Percentiles rank a stretch among this genome's conserved stretches.
Conservation (phyloP, 30 jellyfish, hydroid and myxozoan species). For the Hydractinia symbiolongicarpus region DNA sequence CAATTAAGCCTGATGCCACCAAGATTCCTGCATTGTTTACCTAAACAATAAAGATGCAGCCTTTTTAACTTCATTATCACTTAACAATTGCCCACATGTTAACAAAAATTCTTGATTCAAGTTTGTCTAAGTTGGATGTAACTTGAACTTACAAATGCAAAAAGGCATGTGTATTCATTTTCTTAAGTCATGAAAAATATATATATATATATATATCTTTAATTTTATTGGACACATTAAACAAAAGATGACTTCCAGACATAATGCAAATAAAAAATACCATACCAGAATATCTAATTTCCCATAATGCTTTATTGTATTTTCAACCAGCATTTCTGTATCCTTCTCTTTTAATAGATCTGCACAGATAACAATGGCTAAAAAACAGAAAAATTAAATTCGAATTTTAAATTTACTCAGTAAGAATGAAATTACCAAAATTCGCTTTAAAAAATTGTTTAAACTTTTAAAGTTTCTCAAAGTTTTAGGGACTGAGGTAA, state of each 20-base stretch:
- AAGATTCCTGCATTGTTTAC: slow-evolving; percentile 93
- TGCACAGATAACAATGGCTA: slow-evolving; percentile 58
- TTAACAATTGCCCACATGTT: neutral
- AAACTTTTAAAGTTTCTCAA: no score
- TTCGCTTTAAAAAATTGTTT: no score
- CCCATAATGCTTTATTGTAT: slow-evolving; percentile 49
- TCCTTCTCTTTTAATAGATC: slow-evolving; percentile 76
- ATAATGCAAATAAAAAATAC: neutral
- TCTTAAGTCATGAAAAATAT: no score
- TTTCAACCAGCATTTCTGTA: slow-evolving; percentile 43
- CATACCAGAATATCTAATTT: slow-evolving; percentile 66
- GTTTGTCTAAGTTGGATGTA: neutral
- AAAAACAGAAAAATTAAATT: neutral
- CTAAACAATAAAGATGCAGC: slow-evolving; percentile 22
- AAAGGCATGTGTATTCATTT: no score
- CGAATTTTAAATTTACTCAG: no score
- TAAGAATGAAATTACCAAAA: no score
- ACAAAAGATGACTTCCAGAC: neutral
- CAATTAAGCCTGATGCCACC: slow-evolving; percentile 48
- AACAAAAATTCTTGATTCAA: neutral
- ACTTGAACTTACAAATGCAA: no score
- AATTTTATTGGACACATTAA: neutral
- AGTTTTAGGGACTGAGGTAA: neutral
- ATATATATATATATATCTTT: no score
- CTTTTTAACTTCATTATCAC: no score